Evolutionary conservation across 2,888 invertebrate genomes (phyloP).

Genomic region (Heliconius sara): DNA sequence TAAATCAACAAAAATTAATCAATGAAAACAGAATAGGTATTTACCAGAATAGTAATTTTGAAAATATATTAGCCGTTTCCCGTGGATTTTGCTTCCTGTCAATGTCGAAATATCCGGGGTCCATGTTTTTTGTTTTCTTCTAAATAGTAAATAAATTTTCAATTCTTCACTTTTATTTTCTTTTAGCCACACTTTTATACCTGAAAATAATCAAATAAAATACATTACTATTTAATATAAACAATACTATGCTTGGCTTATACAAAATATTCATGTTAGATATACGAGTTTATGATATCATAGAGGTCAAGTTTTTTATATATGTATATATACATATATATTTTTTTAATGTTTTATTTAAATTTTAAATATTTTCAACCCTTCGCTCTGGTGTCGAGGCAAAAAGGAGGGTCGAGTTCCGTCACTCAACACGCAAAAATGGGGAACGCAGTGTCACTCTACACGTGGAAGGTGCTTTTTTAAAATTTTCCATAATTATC

Average conservation of each 20-base stretch:
- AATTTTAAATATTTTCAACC: no score
- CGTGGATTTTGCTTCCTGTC: slow-evolving; percentile 85
- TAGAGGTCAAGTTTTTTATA: no score
- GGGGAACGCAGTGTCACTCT: no score
- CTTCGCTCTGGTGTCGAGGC: no score
- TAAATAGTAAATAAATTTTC: background rate
- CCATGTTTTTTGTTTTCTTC: slow-evolving; percentile 63
- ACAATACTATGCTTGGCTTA: background rate
- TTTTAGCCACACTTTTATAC: background rate
- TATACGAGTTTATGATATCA: no score
- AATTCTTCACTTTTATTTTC: background rate
- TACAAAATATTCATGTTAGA: background rate
- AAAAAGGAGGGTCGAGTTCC: no score
- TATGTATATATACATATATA: no score
- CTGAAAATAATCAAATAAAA: background rate
- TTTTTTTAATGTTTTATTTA: no score
- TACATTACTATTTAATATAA: no score
- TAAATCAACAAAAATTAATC: background rate
- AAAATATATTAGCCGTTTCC: slow-evolving; percentile 85
- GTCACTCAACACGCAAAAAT: no score
- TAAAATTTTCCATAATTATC: no score
- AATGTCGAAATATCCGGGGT: slow-evolving; percentile 80
- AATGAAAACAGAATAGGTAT: slow-evolving; percentile 53
- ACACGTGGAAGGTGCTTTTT: no score
- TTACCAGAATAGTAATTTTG: slow-evolving; percentile 87